Conservation (phyloP, 2,797 vertebrate genomes). For the Bradypodion ventrale region DNA sequence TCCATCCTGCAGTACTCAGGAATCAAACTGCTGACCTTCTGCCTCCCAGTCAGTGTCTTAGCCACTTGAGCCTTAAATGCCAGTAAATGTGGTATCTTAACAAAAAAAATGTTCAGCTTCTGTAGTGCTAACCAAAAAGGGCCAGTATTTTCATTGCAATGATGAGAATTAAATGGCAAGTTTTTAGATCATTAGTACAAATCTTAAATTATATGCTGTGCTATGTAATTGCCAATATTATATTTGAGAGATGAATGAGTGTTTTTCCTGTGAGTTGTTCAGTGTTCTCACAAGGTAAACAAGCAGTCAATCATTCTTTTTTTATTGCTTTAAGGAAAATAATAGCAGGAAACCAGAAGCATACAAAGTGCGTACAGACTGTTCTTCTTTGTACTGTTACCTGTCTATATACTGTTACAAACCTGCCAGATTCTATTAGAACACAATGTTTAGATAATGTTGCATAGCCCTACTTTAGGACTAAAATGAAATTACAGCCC, state of each 20-base stretch:
- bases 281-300: constrained; percentile 48
- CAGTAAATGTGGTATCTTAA: too few relatives aligned
- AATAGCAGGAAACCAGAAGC: constrained; percentile 47
- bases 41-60: too few relatives aligned
- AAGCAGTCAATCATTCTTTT: constrained; percentile 61
- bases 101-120: neutral
- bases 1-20: too few relatives aligned
- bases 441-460: neutral
- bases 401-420: constrained; percentile 1
- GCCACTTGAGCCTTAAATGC: too few relatives aligned
- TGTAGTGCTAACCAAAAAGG: constrained; percentile 20
- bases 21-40: too few relatives aligned
- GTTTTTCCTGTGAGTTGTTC: constrained; percentile 25
- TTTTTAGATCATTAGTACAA: constrained; percentile 45
- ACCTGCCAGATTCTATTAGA: neutral
- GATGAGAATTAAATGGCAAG: constrained; percentile 26
- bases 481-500: neutral
- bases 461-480: neutral
- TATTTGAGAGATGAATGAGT: constrained; percentile 22
- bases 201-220: constrained; percentile 14
- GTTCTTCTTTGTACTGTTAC: constrained; percentile 61
- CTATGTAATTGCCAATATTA: constrained; percentile 1
- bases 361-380: constrained; percentile 29
- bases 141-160: constrained; percentile 22
- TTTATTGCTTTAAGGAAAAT: constrained; percentile 55